A percentile compares a stretch with the other conserved stretches of the same genome.
Conservation (phyloP, 2,888 invertebrate species). For the Sceliomorpha sp. region DNA sequence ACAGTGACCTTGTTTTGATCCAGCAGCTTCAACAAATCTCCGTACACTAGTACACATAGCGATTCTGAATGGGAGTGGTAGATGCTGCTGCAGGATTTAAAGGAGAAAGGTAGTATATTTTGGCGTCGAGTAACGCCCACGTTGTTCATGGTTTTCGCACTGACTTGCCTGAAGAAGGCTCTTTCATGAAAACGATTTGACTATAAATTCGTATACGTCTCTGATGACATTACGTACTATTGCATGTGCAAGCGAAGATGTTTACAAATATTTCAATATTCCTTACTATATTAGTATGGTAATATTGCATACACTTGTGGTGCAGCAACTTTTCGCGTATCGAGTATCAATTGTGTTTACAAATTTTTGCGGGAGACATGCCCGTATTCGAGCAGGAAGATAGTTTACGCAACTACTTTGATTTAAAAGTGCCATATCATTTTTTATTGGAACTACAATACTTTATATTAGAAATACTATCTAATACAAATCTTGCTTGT, state of each 20-base stretch:
- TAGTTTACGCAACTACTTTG: too few relatives aligned
- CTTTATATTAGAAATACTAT: too few relatives aligned
- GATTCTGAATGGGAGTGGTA: conserved; percentile 57
- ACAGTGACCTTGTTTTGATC: conserved; percentile 70
- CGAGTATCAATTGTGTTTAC: too few relatives aligned
- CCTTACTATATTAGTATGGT: too few relatives aligned
- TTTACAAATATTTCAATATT: conserved; percentile 41
- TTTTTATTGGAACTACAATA: too few relatives aligned
- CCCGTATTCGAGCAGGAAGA: too few relatives aligned
- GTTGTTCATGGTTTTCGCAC: conserved; percentile 73
- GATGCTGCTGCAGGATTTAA: conserved; percentile 64
- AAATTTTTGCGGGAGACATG: too few relatives aligned
- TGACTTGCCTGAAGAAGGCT: conserved; percentile 67
- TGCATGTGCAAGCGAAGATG: conserved; percentile 24
- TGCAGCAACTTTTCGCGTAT: too few relatives aligned
- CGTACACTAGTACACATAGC: conserved; percentile 48
- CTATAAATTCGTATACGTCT: conserved; percentile 56
- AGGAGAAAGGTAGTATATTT: conserved; percentile 72
- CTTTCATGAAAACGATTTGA: conserved; percentile 70
- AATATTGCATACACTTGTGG: too few relatives aligned
- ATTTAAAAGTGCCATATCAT: too few relatives aligned
- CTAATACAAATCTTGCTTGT: too few relatives aligned
- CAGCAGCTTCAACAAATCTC: conserved; percentile 49
- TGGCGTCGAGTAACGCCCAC: conserved; percentile 73
- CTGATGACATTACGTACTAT: conserved; percentile 30